These are phyloP conservation scores for Anodontia alba DNA, from an alignment of 2,888 invertebrate genomes.

Conservation along the genomic window DNA sequence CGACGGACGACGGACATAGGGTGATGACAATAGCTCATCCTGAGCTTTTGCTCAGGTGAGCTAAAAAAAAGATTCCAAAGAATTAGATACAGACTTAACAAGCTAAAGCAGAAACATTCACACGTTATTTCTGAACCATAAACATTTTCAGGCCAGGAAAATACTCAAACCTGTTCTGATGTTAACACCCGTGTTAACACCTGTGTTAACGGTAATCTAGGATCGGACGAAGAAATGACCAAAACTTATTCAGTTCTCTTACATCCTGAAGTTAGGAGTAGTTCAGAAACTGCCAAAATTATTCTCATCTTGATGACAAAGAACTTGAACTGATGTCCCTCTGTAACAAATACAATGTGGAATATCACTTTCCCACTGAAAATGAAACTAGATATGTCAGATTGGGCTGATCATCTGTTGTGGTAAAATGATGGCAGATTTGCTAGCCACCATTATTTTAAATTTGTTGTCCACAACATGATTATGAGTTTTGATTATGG, in stretches of 20 bases:
- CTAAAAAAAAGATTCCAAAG: background rate
- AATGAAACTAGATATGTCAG: background rate
- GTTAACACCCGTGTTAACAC: too few relatives aligned
- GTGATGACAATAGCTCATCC: too few relatives aligned
- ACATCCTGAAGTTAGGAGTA: too few relatives aligned
- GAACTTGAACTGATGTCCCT: background rate
- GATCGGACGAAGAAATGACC: background rate
- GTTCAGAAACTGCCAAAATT: too few relatives aligned
- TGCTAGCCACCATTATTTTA: constrained; percentile 21
- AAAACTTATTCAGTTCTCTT: background rate
- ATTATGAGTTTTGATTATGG: too few relatives aligned
- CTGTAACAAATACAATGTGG: too few relatives aligned
- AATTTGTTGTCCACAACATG: constrained; percentile 51
- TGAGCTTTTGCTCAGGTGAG: too few relatives aligned
- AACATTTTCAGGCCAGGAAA: background rate
- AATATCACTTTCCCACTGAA: too few relatives aligned
- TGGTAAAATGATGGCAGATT: background rate
- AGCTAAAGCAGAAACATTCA: background rate
- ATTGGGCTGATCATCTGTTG: constrained; percentile 14
- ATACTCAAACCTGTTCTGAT: too few relatives aligned
- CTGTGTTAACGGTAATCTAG: too few relatives aligned
- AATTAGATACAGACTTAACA: background rate
- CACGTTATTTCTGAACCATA: background rate
- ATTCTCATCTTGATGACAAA: constrained; percentile 21
- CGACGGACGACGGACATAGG: too few relatives aligned